Percentiles rank a stretch among this genome's conserved stretches.
These are phyloP conservation scores for Liasis olivaceus DNA, from an alignment of 2,797 vertebrate genomes.

Conservation along the genomic window DNA sequence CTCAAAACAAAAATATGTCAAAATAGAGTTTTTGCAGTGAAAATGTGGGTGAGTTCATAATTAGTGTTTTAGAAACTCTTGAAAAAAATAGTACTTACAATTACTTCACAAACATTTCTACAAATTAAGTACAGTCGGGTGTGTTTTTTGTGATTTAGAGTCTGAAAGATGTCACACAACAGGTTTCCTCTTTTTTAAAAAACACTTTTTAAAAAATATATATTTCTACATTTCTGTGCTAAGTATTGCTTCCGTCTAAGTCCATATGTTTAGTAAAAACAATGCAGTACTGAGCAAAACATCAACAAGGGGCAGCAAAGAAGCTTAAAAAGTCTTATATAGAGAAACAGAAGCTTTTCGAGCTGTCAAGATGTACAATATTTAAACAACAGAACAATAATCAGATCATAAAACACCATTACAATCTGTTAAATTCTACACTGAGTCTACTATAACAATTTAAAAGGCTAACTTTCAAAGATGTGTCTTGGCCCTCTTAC, in stretches of 20 bases:
- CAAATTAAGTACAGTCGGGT: slow-evolving; percentile 12
- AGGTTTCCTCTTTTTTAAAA: slow-evolving; percentile 4
- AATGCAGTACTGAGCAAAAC: not conserved
- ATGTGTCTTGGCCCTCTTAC: not conserved
- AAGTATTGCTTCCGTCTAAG: not conserved
- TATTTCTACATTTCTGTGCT: not conserved
- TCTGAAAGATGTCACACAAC: slow-evolving; percentile 22
- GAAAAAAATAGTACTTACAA: slow-evolving; percentile 11
- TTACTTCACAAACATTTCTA: slow-evolving; percentile 17
- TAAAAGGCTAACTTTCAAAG: not conserved
- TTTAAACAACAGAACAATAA: not conserved
- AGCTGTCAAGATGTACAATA: not conserved
- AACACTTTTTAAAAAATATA: slow-evolving; percentile 1
- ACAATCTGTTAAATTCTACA: not conserved
- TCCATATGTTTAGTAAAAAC: not conserved
- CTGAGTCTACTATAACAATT: not conserved
- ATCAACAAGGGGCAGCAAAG: not conserved
- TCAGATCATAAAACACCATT: not conserved
- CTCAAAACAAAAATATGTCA: not conserved
- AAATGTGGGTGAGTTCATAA: slow-evolving; percentile 11
- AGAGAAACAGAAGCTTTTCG: not conserved
- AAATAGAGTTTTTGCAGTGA: not conserved
- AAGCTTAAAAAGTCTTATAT: not conserved
- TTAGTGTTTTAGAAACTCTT: slow-evolving; percentile 4
- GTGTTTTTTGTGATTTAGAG: slow-evolving; percentile 12